Conservation (phyloP, 2,797 vertebrate species). For the Leucoraja ocellata region DNA sequence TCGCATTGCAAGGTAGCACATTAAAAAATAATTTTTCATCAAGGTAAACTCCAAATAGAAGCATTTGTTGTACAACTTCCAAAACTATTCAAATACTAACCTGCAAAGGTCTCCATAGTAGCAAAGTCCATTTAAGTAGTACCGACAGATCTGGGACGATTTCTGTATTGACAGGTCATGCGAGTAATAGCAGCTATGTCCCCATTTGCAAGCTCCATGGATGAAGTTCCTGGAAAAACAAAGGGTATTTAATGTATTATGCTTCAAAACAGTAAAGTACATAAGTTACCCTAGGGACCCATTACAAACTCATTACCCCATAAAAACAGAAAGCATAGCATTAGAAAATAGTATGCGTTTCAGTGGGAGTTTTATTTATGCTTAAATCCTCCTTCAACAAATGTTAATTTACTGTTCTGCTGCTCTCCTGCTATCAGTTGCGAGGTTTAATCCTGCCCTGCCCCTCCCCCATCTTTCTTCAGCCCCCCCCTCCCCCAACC, state of each 20-base stretch:
- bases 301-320: not conserved
- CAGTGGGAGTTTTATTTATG: too few relatives aligned
- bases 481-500: too few relatives aligned
- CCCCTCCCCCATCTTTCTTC: too few relatives aligned
- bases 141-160: conserved; percentile 61
- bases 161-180: conserved; percentile 55
- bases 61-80: not conserved
- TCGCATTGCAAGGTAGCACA: not conserved
- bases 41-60: not conserved
- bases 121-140: conserved; percentile 74
- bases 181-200: conserved; percentile 58
- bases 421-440: too few relatives aligned
- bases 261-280: not conserved
- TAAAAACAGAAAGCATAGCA: not conserved
- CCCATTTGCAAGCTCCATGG: conserved; percentile 60
- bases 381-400: too few relatives aligned
- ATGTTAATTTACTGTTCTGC: too few relatives aligned
- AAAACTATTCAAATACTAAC: conserved; percentile 50
- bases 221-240: conserved; percentile 60
- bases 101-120: conserved; percentile 70
- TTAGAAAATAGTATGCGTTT: too few relatives aligned
- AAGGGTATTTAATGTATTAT: not conserved
- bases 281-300: not conserved
- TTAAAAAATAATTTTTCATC: not conserved
- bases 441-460: too few relatives aligned